Evolutionary conservation across 2,888 invertebrate species (phyloP).

Genomic region (Zootermopsis nevadensis): DNA sequence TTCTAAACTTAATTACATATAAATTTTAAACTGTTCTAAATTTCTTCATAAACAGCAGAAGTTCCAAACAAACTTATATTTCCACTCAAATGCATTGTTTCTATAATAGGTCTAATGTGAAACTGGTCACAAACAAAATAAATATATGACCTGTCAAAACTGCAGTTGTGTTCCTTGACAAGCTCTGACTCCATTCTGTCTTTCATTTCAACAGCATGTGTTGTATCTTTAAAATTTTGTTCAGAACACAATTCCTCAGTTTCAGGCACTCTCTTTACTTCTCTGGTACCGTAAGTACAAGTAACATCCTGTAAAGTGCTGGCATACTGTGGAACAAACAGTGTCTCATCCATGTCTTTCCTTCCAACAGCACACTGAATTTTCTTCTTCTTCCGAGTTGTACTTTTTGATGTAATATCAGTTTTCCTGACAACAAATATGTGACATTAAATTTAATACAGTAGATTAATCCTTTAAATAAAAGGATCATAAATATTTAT

Average conservation of each 20-base stretch:
- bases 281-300: background rate
- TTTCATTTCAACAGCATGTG: background rate
- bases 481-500: background rate
- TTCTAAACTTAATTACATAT: too few relatives aligned
- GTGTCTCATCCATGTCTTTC: slow-evolving; percentile 11
- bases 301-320: background rate
- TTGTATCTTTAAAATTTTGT: background rate
- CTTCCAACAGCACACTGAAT: background rate
- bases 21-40: too few relatives aligned
- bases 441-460: too few relatives aligned
- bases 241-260: background rate
- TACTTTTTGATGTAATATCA: background rate
- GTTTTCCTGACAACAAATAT: background rate
- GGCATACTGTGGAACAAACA: background rate
- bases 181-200: background rate
- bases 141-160: slow-evolving; percentile 32
- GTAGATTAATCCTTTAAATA: too few relatives aligned
- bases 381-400: background rate
- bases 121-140: background rate
- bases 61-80: too few relatives aligned
- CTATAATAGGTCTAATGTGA: too few relatives aligned
- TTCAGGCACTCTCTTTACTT: slow-evolving; percentile 11
- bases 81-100: too few relatives aligned
- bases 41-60: too few relatives aligned
- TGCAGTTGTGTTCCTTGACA: background rate